Conservation (phyloP, 1,140 invertebrate genomes). For the Phymastichus coffea region DNA sequence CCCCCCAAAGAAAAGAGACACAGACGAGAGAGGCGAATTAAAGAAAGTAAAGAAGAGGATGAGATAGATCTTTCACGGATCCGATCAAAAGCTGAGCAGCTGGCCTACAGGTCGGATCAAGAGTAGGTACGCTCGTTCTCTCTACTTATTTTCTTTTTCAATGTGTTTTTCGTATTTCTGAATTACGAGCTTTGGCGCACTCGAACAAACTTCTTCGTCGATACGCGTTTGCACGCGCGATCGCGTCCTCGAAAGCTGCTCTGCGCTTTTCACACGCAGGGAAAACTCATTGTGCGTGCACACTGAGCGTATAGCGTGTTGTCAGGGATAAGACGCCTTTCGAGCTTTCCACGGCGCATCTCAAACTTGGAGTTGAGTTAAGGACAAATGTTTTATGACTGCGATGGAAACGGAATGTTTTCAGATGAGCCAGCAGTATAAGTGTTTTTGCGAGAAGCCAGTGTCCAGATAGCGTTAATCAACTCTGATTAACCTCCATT, state of each 20-base stretch:
- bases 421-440: no score
- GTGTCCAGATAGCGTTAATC: no score
- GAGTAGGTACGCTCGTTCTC: no score
- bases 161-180: constrained; percentile 47
- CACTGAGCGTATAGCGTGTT: no score
- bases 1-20: background rate
- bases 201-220: background rate
- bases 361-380: no score
- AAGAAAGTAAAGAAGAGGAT: constrained; percentile 16
- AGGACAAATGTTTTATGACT: no score
- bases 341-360: no score
- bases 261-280: constrained; percentile 1
- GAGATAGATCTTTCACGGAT: constrained; percentile 10
- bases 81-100: constrained; percentile 31
- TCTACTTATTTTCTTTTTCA: constrained; percentile 35
- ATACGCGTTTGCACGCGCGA: constrained; percentile 15
- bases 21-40: constrained; percentile 21
- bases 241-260: constrained; percentile 11
- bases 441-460: no score
- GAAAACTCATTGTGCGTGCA: background rate
- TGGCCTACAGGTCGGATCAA: constrained; percentile 34
- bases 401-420: no score
- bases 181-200: constrained; percentile 36
- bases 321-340: no score
- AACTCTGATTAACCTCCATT: no score